Evolutionary conservation across 2,888 invertebrate species (phyloP), one percentile per base, ranked within the genome.

Genomic region (Dryadula phaetusa): DNA sequence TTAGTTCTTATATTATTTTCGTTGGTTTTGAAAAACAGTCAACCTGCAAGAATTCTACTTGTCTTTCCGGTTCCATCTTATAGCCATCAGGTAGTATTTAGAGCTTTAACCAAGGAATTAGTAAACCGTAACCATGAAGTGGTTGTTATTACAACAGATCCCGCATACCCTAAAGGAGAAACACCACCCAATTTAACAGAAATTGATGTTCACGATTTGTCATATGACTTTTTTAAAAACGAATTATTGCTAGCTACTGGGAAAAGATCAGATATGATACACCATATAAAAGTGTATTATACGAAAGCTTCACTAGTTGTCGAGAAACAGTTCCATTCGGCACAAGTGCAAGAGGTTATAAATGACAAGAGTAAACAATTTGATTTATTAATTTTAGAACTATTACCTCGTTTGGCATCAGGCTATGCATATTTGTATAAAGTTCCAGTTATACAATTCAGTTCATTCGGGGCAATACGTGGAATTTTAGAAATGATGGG

Each of bases 11-110:
- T 42, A 62, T 20, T 62, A 25, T 8, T 53, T 18, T 20, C 5
- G 10, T 53, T 42, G 3, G 8, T 42, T 3, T 0, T 67, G 14
- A n/a, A 5, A 8, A 37, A 14, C 72, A 74, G 68, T 60, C 72
- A 72, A 71, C 67, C 71, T 71, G 82, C 84, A 7, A 82, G 77
- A 67, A 92, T 92, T 54, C 62, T 92, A 14, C 85, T 78, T 0
- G 71, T 90, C 0, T 79, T 87, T 47, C 83, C 92, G 0, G 74
- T 77, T 2, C 85, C 92, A 0, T 88, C 90, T 0, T 81, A 90
- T 37, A 93, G 93, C 62, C 93, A 93, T 70, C 92, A 93, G 76
- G 77, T 89, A 0, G 84, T 88, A 0, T 92, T 83, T 64, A 79
- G 86, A 16, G 78, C 84, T 1, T 64, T 93, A 3, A 82, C 82